phyloP scores from a whole-genome alignment of 2,113 vertebrate species.

The Carettochelys insculpta region DNA sequence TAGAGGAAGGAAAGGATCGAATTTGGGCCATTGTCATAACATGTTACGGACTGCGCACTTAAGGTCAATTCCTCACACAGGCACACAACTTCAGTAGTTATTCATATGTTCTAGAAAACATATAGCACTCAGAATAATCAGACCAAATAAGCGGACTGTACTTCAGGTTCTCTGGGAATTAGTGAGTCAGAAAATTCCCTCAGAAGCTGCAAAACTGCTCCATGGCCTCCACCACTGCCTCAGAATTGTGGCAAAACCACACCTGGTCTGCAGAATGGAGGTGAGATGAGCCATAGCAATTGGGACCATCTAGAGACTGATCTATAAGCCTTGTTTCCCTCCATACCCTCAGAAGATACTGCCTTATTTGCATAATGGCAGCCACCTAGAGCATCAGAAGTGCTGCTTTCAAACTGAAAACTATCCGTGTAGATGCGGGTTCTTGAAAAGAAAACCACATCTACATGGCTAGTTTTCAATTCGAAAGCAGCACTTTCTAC shows the following conservation, averaged over 20 bases:
- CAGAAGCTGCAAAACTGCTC: neutral
- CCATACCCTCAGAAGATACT: neutral
- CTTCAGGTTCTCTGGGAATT: neutral
- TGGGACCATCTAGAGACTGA: neutral
- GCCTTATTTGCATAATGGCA: too few species aligned
- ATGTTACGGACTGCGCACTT: neutral
- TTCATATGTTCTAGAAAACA: neutral
- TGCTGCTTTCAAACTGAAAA: too few species aligned
- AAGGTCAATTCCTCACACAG: neutral
- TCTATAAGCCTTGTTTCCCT: neutral
- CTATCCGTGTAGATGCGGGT: too few species aligned
- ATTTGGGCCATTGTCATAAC: neutral
- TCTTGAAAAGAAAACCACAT: too few species aligned
- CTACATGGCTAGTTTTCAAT: too few species aligned
- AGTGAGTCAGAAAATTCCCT: neutral
- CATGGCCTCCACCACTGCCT: neutral
- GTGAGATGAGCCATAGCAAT: neutral
- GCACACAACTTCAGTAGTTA: neutral
- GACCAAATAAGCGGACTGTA: neutral
- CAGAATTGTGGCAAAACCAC: neutral
- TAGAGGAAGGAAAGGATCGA: neutral
- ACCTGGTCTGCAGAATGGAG: neutral
- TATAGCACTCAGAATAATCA: neutral
- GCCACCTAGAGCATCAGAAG: too few species aligned
- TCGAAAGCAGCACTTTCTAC: too few species aligned